Evolutionary conservation across 2,888 invertebrate genomes (phyloP).

Genomic region (Oasisia sp.): DNA sequence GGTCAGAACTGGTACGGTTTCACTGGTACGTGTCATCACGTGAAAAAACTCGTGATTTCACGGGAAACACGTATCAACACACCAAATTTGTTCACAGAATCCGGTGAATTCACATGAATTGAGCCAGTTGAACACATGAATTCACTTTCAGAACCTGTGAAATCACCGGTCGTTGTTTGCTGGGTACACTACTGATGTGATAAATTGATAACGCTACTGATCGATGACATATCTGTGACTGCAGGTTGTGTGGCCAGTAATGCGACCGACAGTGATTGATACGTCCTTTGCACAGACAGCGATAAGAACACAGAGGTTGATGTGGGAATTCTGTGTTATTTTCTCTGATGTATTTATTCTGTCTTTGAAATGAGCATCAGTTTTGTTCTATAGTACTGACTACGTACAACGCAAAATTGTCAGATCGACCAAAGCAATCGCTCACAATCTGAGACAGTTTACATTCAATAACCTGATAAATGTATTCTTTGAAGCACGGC

Average conservation of each 20-base stretch:
- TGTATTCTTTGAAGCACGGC: no score
- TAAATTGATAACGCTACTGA: neutral
- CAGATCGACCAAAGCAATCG: neutral
- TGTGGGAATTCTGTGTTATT: neutral
- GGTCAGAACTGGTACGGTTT: no score
- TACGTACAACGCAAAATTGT: no score
- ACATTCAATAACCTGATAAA: neutral
- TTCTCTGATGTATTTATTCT: neutral
- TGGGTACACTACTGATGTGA: neutral
- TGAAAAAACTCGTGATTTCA: no score
- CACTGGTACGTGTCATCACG: no score
- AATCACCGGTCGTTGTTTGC: no score
- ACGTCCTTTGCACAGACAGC: neutral
- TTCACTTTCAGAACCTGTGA: no score
- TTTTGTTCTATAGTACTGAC: neutral
- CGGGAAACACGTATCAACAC: no score
- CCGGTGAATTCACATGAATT: no score
- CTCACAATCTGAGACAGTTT: neutral
- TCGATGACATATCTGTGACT: neutral
- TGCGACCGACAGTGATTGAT: neutral
- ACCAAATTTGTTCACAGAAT: no score
- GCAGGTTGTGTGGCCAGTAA: neutral
- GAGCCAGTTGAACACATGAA: no score
- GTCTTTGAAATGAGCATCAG: neutral
- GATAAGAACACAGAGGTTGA: neutral